Conservation (phyloP, 2,888 invertebrate genomes). For the Antheraea yamamai region DNA sequence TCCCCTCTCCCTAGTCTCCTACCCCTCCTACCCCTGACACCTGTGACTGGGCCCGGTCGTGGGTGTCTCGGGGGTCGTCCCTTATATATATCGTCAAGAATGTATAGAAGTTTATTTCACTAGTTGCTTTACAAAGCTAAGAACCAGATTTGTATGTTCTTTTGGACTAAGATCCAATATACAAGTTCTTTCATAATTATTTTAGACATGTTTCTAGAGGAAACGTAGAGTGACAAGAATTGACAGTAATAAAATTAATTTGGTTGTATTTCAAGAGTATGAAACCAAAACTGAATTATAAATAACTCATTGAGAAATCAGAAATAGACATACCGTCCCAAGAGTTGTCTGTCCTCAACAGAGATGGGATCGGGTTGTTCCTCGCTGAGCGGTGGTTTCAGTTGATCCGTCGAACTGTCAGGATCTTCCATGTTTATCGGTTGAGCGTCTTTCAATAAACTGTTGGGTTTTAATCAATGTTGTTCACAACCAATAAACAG, state of each 20-base stretch:
- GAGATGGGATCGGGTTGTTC: slow-evolving; percentile 85
- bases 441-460: slow-evolving; percentile 95
- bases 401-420: slow-evolving; percentile 63
- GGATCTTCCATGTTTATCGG: slow-evolving; percentile 86
- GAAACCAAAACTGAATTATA: not conserved
- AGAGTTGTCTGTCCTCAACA: slow-evolving; percentile 92
- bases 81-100: too few species aligned
- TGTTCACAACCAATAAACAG: not conserved
- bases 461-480: slow-evolving; percentile 45
- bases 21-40: too few species aligned
- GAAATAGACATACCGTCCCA: slow-evolving; percentile 81
- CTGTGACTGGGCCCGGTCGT: too few species aligned
- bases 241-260: not conserved
- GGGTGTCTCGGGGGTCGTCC: too few species aligned
- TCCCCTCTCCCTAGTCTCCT: too few species aligned
- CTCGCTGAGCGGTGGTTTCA: slow-evolving; percentile 68
- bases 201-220: too few species aligned
- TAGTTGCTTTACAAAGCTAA: too few species aligned
- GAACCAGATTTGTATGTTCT: too few species aligned
- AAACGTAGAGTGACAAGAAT: too few species aligned
- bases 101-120: too few species aligned
- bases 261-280: too few species aligned
- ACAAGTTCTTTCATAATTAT: not conserved
- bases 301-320: not conserved
- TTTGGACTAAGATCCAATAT: too few species aligned